Percentiles rank a stretch among this genome's conserved stretches.
These are phyloP conservation scores for Melanotaenia boesemani DNA, from an alignment of 2,797 vertebrate genomes.

Conservation along the genomic window DNA sequence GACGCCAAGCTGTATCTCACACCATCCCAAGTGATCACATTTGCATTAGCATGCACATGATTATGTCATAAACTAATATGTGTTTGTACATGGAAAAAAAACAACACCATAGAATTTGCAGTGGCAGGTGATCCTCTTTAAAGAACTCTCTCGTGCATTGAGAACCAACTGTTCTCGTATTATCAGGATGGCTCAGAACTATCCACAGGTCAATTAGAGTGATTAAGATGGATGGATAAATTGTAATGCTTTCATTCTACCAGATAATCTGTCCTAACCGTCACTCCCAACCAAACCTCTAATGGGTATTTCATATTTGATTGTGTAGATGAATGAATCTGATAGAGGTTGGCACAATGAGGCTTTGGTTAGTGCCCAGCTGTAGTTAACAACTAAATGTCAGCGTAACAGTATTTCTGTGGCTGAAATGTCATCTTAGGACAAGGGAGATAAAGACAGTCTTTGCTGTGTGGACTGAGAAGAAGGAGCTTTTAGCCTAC, in stretches of 20 bases:
- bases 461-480: slow-evolving; percentile 9
- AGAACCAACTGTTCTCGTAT: slow-evolving; percentile 27
- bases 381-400: slow-evolving; percentile 41
- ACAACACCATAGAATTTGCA: slow-evolving; percentile 10
- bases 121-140: slow-evolving; percentile 47
- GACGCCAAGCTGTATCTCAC: slow-evolving; percentile 45
- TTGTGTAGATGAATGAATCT: slow-evolving; percentile 37
- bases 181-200: slow-evolving; percentile 44
- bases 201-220: slow-evolving; percentile 59
- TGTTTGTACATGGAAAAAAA: slow-evolving; percentile 19
- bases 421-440: slow-evolving; percentile 21
- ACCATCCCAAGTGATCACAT: slow-evolving; percentile 20
- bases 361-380: slow-evolving; percentile 28
- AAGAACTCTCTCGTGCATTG: slow-evolving; percentile 13
- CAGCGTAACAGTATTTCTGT: slow-evolving; percentile 15
- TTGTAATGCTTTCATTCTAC: slow-evolving; percentile 60
- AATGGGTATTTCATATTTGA: slow-evolving; percentile 53
- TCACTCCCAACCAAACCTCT: slow-evolving; percentile 36
- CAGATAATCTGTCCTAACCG: slow-evolving; percentile 60
- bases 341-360: slow-evolving; percentile 31
- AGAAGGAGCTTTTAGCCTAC: slow-evolving; percentile 11
- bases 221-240: slow-evolving; percentile 68
- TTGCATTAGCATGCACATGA: slow-evolving; percentile 36
- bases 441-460: slow-evolving; percentile 18
- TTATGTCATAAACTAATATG: slow-evolving; percentile 33